A percentile compares a stretch with the other conserved stretches of the same genome.
Conservation (phyloP, 2,888 invertebrate genomes). For the Drosophila fungiperda region DNA sequence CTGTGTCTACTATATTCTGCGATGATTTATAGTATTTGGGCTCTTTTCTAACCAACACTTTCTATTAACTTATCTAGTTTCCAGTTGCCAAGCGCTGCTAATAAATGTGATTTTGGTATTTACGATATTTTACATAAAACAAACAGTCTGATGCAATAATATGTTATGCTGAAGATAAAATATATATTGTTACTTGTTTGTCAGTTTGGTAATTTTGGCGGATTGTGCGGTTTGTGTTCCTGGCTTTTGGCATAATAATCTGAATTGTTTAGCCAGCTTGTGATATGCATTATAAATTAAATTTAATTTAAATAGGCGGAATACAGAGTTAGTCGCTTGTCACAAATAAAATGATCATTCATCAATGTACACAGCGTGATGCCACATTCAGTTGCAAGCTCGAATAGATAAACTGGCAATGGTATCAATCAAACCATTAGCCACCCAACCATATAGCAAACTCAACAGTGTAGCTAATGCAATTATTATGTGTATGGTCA, state of each 20-base stretch:
- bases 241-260: background rate
- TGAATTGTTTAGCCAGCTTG: background rate
- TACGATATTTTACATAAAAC: background rate
- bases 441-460: background rate
- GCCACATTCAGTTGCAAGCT: background rate
- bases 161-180: background rate
- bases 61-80: background rate
- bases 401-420: background rate
- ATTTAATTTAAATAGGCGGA: background rate
- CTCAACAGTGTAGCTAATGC: slow-evolving; percentile 23
- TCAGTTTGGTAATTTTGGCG: background rate
- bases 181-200: background rate
- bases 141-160: background rate
- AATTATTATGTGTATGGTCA: slow-evolving; percentile 29
- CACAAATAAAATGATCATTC: background rate
- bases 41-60: background rate
- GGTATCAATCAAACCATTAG: slow-evolving; percentile 22
- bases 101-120: background rate
- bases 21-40: background rate
- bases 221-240: background rate
- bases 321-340: background rate
- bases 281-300: background rate
- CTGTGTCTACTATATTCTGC: background rate
- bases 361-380: background rate
- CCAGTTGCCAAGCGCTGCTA: background rate